Base-by-base conservation (phyloP, 1,140 invertebrate genomes). In the Cydia fagiglandana region DNA sequence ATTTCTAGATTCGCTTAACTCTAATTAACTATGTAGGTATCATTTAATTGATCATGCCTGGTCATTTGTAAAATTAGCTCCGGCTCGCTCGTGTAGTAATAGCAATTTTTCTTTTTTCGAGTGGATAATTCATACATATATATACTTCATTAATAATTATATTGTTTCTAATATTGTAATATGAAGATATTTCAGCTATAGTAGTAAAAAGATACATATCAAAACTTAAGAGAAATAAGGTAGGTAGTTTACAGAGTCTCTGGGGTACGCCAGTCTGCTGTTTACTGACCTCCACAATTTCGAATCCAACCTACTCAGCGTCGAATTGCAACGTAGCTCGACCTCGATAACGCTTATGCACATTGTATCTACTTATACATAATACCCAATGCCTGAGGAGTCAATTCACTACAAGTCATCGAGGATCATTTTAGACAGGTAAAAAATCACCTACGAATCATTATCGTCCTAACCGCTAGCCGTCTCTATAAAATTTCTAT, bases 331-430 rank as follows among this genome's bases (percentile, higher is more conserved):
- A 75, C 73, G 77, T 77, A 76, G 78, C 76, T 77, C 81, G 83
- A 76, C 84, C 81, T 83, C 84, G 80, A 80, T 84, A 81, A 77
- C 75, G 76, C 80, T 81, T 79, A 79, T 77, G 74, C 75, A 81
- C 74, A 64, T 47, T 20, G 47, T 66, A 47, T 73, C 50, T 64
- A 77, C 20, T 20, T 61, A 12, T 38, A 66, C 64, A 24, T 66
- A 70, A 24, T 66, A 70, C 34, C 15, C 34, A 38, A 5, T 70
- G n/a, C 56, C 56, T 24, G 56, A 61, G 56, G 56, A 61, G 56
- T 24, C 56, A 61, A 24, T 61, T 24, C 20, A 24, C 56, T 61
- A 20, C 17, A 24, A 61, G 56, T 24, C 20, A 24, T 20, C 56
- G 45, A 38, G 15, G 66, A 70, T 70, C 66, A 70, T 28, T 68